Conservation (phyloP, 2,888 invertebrate genomes). For the Trachelus iudaicus region DNA sequence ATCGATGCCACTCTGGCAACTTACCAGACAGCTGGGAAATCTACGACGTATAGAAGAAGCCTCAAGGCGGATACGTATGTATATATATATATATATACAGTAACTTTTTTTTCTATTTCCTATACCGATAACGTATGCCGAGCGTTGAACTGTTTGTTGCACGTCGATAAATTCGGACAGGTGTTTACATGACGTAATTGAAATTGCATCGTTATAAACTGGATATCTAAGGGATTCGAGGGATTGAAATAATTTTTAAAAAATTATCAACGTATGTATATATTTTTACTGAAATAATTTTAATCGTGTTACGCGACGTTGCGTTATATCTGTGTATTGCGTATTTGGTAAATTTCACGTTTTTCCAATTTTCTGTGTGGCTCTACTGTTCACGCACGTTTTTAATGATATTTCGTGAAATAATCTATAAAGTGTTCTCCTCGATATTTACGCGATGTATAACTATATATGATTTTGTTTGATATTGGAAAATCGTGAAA, state of each 20-base stretch:
- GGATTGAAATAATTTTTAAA: too few relatives aligned
- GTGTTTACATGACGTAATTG: background rate
- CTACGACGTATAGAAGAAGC: background rate
- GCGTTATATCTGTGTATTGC: background rate
- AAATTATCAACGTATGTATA: too few relatives aligned
- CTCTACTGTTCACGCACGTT: fast-evolving
- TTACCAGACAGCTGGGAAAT: constrained; percentile 25
- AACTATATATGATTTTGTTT: too few relatives aligned
- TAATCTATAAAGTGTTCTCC: too few relatives aligned
- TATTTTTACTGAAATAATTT: too few relatives aligned
- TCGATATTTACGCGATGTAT: too few relatives aligned
- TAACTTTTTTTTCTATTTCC: background rate
- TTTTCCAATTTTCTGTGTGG: background rate
- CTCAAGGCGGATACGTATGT: background rate
- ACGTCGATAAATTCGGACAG: background rate
- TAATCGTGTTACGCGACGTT: background rate
- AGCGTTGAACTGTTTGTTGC: background rate
- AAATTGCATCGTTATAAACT: background rate
- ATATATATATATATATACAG: background rate
- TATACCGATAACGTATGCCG: background rate
- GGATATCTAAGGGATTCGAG: too few relatives aligned
- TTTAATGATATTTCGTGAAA: background rate
- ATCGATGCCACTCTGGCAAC: constrained; percentile 48
- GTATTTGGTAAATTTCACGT: background rate
- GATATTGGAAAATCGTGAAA: background rate